Conservation (phyloP, 2,113 vertebrate genomes). For the Phyllopteryx taeniolatus region DNA sequence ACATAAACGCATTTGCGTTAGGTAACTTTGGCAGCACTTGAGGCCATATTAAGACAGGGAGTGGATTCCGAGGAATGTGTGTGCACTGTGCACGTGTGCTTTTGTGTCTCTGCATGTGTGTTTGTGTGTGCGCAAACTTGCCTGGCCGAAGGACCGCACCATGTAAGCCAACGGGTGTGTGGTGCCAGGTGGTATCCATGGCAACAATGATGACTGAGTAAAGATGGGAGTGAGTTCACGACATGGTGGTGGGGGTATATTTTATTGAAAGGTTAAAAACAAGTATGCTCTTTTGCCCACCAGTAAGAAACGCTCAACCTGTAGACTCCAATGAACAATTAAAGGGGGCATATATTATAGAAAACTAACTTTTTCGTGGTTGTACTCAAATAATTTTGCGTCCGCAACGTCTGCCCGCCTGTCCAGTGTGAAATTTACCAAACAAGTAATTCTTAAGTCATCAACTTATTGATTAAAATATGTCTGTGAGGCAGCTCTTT, state of each 20-base stretch:
- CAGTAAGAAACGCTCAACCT: too few species aligned
- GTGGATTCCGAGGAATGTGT: constrained; percentile 36
- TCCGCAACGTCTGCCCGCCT: too few species aligned
- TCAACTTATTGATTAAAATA: too few species aligned
- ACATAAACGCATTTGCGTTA: background rate
- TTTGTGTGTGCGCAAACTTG: constrained; percentile 20
- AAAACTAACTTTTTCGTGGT: too few species aligned
- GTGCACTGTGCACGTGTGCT: background rate
- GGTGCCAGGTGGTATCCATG: constrained; percentile 51
- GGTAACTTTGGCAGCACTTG: constrained; percentile 6
- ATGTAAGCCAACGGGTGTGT: constrained; percentile 53
- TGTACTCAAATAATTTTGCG: too few species aligned
- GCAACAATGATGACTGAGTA: constrained; percentile 32
- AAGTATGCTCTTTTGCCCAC: background rate
- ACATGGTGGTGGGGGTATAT: background rate
- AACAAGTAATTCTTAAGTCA: too few species aligned
- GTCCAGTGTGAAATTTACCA: too few species aligned
- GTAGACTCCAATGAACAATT: too few species aligned
- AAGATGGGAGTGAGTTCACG: constrained; percentile 26
- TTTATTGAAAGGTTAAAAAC: background rate
- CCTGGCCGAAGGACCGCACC: constrained; percentile 33
- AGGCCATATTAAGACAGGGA: constrained; percentile 13
- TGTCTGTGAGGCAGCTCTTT: too few species aligned
- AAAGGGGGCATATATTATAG: too few species aligned
- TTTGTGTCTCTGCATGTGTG: too few species aligned